phyloP scores from a whole-genome alignment of 2,888 invertebrate species.

The Plemyria rubiginata region DNA sequence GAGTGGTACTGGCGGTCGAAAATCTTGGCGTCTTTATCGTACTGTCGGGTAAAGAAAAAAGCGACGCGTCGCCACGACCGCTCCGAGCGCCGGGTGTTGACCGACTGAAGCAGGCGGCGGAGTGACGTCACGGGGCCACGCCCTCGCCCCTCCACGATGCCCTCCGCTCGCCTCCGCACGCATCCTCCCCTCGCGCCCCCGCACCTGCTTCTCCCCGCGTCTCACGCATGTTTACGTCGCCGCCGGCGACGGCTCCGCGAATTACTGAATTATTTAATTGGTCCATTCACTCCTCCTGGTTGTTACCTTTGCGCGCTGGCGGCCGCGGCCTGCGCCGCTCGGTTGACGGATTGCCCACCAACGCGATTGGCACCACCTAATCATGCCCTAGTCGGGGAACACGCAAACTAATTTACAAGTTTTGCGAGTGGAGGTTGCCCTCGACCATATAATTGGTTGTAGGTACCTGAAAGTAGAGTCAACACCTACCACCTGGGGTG shows the following conservation, averaged over 20 bases:
- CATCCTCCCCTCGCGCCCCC: constrained; percentile 50
- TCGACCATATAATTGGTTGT: constrained; percentile 26
- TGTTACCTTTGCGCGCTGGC: constrained; percentile 77
- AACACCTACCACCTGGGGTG: constrained; percentile 5
- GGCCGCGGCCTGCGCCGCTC: constrained; percentile 52
- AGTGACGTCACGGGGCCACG: constrained; percentile 80
- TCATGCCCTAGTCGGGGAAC: constrained; percentile 61
- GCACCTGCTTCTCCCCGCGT: constrained; percentile 59
- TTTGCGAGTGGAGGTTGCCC: constrained; percentile 34
- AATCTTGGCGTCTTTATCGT: constrained; percentile 82
- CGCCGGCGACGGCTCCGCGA: constrained; percentile 74
- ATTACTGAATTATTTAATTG: constrained; percentile 85
- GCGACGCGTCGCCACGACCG: constrained; percentile 79
- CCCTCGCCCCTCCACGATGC: constrained; percentile 71
- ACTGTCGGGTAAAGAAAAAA: constrained; percentile 66
- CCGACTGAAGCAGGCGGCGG: constrained; percentile 72
- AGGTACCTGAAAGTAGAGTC: constrained; percentile 14
- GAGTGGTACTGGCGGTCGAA: constrained; percentile 85
- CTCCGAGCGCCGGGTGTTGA: constrained; percentile 76
- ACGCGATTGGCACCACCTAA: constrained; percentile 68
- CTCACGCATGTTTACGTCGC: constrained; percentile 84
- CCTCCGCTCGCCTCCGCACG: constrained; percentile 55
- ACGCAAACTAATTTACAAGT: constrained; percentile 47
- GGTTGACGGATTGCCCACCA: constrained; percentile 68
- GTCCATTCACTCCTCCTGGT: constrained; percentile 81